Evolutionary conservation across 2,888 invertebrate genomes (phyloP).

Genomic region (Chromoteleia sp.): DNA sequence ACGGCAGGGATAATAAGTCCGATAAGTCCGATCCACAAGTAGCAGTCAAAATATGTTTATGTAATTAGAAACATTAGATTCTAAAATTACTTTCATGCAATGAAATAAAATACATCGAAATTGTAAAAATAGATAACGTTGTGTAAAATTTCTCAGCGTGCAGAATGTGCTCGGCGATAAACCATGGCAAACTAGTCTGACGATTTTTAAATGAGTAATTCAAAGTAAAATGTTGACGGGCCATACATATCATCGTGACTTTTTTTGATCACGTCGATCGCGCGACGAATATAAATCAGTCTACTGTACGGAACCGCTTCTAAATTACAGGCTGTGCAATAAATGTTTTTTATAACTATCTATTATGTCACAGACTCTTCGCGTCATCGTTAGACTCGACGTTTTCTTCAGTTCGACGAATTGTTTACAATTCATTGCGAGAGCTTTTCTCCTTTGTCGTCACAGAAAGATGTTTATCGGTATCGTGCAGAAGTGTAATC

Average conservation of each 20-base stretch:
- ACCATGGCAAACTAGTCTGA: background rate
- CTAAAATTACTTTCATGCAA: conserved; percentile 23
- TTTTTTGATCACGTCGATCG: conserved; percentile 4
- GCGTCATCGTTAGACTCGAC: conserved; percentile 10
- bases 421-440: conserved; percentile 22
- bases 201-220: conserved; percentile 10
- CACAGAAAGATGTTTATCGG: background rate
- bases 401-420: conserved; percentile 26
- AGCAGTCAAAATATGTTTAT: conserved; percentile 55
- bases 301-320: conserved; percentile 5
- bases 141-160: too few species aligned
- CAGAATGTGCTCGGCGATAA: too few species aligned
- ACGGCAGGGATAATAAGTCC: conserved; percentile 40
- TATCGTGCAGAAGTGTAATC: background rate
- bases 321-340: conserved; percentile 22
- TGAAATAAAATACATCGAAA: conserved; percentile 23
- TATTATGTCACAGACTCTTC: conserved; percentile 31
- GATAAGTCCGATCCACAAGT: conserved; percentile 35
- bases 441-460: conserved; percentile 5
- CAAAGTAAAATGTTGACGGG: background rate
- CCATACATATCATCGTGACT: conserved; percentile 8
- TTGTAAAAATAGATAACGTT: too few species aligned
- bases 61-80: conserved; percentile 48
- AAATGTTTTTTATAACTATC: conserved; percentile 27
- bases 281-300: conserved; percentile 10